Evolutionary conservation across 2,888 invertebrate genomes (phyloP).

Genomic region (Caenorhabditis japonica): DNA sequence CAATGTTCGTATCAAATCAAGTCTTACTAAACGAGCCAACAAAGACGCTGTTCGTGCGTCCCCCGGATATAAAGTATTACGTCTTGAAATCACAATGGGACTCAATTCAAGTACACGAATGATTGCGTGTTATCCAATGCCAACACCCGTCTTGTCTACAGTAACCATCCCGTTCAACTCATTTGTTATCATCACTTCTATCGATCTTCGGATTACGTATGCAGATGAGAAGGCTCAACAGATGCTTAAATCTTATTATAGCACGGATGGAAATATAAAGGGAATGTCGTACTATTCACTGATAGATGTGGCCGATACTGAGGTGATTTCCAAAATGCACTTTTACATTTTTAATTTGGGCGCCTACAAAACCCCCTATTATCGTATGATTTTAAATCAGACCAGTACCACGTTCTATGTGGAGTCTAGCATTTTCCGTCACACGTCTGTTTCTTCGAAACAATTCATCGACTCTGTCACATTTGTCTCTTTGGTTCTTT

Average conservation of each 20-base stretch:
- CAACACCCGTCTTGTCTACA: conserved; percentile 57
- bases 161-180: conserved; percentile 49
- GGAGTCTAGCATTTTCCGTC: conserved; percentile 53
- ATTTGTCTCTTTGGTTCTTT: conserved; percentile 46
- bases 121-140: conserved; percentile 56
- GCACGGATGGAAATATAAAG: conserved; percentile 27
- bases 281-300: conserved; percentile 52
- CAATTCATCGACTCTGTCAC: conserved; percentile 52
- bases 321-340: conserved; percentile 48
- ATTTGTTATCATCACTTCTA: conserved; percentile 55
- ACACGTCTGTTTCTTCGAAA: conserved; percentile 45
- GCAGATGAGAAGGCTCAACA: conserved; percentile 55
- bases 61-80: conserved; percentile 64
- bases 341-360: conserved; percentile 52
- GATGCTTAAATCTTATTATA: conserved; percentile 15
- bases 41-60: conserved; percentile 61
- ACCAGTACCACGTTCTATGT: conserved; percentile 48
- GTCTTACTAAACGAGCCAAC: conserved; percentile 68
- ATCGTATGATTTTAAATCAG: conserved; percentile 52
- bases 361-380: conserved; percentile 60
- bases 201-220: conserved; percentile 51
- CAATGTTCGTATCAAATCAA: conserved; percentile 66
- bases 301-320: conserved; percentile 51
- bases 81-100: conserved; percentile 51
- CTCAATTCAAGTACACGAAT: conserved; percentile 36